Evolutionary conservation across 2,113 vertebrate species (phyloP).

Genomic region (Thamnophis sirtalis): DNA sequence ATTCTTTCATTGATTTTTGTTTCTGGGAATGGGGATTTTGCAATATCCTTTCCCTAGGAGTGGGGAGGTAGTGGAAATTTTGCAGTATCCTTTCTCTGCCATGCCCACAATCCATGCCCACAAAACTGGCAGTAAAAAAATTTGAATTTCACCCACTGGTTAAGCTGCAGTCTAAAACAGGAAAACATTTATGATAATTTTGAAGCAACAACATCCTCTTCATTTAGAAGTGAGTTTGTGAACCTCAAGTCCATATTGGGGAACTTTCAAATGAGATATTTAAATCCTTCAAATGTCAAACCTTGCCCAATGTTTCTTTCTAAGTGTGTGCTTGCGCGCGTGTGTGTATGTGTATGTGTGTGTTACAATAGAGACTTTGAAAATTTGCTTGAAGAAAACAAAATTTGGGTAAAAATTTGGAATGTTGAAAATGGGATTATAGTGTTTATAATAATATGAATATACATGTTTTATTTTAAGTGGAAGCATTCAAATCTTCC

Average conservation of each 20-base stretch:
- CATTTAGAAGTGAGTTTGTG: background rate
- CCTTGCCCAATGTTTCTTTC: background rate
- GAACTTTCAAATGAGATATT: background rate
- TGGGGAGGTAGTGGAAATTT: too few species aligned
- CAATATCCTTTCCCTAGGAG: too few species aligned
- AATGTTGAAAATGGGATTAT: background rate
- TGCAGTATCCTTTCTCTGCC: too few species aligned
- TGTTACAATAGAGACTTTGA: background rate
- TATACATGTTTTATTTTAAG: background rate
- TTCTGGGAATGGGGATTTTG: too few species aligned
- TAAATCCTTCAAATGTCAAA: background rate
- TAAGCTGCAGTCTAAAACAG: background rate
- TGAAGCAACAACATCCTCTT: background rate
- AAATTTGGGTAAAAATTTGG: background rate
- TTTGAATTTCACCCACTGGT: too few species aligned
- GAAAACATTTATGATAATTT: background rate
- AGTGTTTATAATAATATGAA: background rate
- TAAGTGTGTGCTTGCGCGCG: background rate
- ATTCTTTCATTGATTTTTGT: too few species aligned
- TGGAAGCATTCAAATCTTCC: background rate
- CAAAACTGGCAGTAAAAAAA: too few species aligned
- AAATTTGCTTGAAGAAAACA: background rate
- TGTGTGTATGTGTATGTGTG: background rate
- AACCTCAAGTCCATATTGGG: background rate
- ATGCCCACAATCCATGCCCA: too few species aligned